phyloP scores from a whole-genome alignment of 1,140 invertebrate species.

The Diuraphis noxia region DNA sequence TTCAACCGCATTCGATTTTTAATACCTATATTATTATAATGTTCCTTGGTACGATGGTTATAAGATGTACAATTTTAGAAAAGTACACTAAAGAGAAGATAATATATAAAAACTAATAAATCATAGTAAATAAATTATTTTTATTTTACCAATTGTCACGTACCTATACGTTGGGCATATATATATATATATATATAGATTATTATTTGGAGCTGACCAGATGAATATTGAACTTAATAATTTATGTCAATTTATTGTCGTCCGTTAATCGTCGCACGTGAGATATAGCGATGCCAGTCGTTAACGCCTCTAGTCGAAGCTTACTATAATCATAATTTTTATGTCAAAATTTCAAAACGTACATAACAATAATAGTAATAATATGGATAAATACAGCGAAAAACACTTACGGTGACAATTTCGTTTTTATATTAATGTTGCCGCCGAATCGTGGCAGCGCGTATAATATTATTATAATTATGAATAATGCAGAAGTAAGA shows the following conservation, averaged over 20 bases:
- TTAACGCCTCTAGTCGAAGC: background rate
- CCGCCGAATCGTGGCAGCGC: background rate
- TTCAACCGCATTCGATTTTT: background rate
- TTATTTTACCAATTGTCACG: background rate
- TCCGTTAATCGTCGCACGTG: background rate
- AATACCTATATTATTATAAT: too few relatives aligned
- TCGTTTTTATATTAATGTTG: background rate
- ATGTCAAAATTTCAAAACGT: background rate
- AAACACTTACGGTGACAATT: slow-evolving; percentile 6
- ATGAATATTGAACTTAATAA: background rate
- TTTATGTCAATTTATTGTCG: background rate
- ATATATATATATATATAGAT: background rate
- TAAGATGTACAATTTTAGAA: background rate
- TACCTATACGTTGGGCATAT: background rate
- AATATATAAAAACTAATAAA: background rate
- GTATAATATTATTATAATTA: background rate
- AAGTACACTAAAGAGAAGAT: background rate
- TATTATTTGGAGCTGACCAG: background rate
- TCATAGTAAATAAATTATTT: background rate
- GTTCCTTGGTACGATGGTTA: background rate
- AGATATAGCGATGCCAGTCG: background rate
- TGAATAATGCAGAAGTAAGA: background rate
- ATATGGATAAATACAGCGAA: background rate
- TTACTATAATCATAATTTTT: background rate
- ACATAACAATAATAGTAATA: background rate